phyloP scores from a whole-genome alignment of 1,140 invertebrate species.

The Pomacea maculata region DNA sequence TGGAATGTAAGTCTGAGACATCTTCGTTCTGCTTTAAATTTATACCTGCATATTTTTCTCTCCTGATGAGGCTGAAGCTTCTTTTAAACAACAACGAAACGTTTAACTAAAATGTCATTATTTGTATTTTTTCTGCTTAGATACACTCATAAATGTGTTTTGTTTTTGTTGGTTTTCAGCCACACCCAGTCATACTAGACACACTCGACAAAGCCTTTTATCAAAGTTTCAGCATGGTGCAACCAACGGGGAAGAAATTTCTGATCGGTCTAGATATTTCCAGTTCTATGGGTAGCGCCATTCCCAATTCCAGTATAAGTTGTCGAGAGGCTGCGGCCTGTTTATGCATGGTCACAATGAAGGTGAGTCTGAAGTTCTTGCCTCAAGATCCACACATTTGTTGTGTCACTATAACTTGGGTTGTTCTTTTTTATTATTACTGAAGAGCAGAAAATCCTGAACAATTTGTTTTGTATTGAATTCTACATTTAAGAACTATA shows the following conservation, averaged over 20 bases:
- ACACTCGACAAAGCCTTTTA: conserved; percentile 63
- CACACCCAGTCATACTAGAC: conserved; percentile 35
- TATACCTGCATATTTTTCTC: no score
- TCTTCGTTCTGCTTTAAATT: conserved; percentile 11
- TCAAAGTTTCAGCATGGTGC: conserved; percentile 66
- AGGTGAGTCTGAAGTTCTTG: neutral
- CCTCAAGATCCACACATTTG: no score
- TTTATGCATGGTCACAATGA: conserved; percentile 48
- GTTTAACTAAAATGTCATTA: no score
- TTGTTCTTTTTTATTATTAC: no score
- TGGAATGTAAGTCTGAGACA: conserved; percentile 46
- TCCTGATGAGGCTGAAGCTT: no score
- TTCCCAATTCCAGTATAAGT: conserved; percentile 40
- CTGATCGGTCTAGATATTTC: conserved; percentile 72
- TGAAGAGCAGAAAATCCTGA: no score
- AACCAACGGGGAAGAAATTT: conserved; percentile 69
- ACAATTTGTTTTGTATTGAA: no score
- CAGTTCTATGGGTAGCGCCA: conserved; percentile 61
- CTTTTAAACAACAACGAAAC: no score
- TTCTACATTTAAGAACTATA: no score
- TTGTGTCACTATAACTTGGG: no score
- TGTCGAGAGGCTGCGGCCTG: conserved; percentile 40
- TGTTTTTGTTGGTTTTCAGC: conserved; percentile 6
- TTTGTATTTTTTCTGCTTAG: no score
- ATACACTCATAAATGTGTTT: no score